Evolutionary conservation across 2,888 invertebrate genomes (phyloP), one percentile per base, ranked within the genome.

Genomic region (Oxystoma pomonae): DNA sequence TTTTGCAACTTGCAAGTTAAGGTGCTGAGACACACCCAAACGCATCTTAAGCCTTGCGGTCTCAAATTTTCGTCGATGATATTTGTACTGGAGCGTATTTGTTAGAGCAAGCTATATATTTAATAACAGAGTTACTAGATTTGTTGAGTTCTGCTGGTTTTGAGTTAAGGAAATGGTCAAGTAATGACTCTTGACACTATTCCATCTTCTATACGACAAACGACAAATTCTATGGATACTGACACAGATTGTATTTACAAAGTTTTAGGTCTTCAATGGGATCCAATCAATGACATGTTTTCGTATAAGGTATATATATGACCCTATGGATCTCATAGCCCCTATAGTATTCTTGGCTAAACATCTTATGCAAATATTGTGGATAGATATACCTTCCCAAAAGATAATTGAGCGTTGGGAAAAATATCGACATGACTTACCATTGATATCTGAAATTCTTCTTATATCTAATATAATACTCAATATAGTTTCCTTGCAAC

Each of bases 211-310:
- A 53, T 53, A 17, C 5, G 53, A 53, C 5, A 53, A 53, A 53
- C 16, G 5, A 9, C 53, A 17, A 16, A 9, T 3, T 53, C 53
- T 17, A 5, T 53, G n/a, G 53, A 53, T 19, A 53, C n/a, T n/a
- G n/a, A n/a, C n/a, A n/a, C 53, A 17, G 53, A 53, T 53, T 53
- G 53, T 53, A 17, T 16, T 53, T 16, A 53, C n/a, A 53, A n/a
- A 53, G 53, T n/a, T n/a, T n/a, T n/a, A n/a, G 53, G 53, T 3
- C 53, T 53, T 19, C 53, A 53, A 53, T 53, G 53, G 53, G 53
- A 53, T 16, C 53, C n/a, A 53, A 5, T 53, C 19, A 53, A 53
- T 53, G 53, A 53, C n/a, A 19, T 53, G 35, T 35, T 35, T 35
- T 35, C 35, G 12, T 35, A 35, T 12, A 35, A 35, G 12, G 35